phyloP scores from a whole-genome alignment of 2,888 invertebrate species.

The Chalcosyrphus nemorum region DNA sequence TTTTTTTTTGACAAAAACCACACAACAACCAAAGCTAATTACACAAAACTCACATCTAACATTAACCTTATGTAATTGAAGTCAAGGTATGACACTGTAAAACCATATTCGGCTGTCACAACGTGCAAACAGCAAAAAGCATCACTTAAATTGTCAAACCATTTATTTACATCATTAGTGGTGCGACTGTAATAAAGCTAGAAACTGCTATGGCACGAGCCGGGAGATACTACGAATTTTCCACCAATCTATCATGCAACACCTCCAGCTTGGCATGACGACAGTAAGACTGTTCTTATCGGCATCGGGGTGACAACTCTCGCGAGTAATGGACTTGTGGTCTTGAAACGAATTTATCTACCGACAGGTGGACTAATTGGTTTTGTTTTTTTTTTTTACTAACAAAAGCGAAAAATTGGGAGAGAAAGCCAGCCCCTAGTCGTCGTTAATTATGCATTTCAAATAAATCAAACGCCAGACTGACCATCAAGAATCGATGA shows the following conservation, averaged over 20 bases:
- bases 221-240: background rate
- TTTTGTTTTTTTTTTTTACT: background rate
- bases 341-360: slow-evolving; percentile 40
- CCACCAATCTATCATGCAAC: slow-evolving; percentile 31
- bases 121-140: slow-evolving; percentile 10
- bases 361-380: slow-evolving; percentile 25
- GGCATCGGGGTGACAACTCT: slow-evolving; percentile 8
- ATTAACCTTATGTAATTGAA: slow-evolving; percentile 58
- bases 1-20: too few relatives aligned
- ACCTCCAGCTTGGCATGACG: slow-evolving; percentile 9
- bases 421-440: slow-evolving; percentile 5
- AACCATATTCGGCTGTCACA: slow-evolving; percentile 51
- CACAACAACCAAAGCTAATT: slow-evolving; percentile 18
- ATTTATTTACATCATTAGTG: slow-evolving; percentile 44
- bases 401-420: slow-evolving; percentile 21
- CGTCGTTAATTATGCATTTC: slow-evolving; percentile 24
- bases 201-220: slow-evolving; percentile 37
- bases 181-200: background rate
- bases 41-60: slow-evolving; percentile 32
- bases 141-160: slow-evolving; percentile 46
- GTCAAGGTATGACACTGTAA: slow-evolving; percentile 64
- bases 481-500: slow-evolving; percentile 17
- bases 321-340: slow-evolving; percentile 20
- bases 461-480: slow-evolving; percentile 26
- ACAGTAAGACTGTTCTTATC: background rate